Evolutionary conservation across 2,888 invertebrate species (phyloP), one percentile per base, ranked within the genome.

Genomic region (Xiphydria camelus): DNA sequence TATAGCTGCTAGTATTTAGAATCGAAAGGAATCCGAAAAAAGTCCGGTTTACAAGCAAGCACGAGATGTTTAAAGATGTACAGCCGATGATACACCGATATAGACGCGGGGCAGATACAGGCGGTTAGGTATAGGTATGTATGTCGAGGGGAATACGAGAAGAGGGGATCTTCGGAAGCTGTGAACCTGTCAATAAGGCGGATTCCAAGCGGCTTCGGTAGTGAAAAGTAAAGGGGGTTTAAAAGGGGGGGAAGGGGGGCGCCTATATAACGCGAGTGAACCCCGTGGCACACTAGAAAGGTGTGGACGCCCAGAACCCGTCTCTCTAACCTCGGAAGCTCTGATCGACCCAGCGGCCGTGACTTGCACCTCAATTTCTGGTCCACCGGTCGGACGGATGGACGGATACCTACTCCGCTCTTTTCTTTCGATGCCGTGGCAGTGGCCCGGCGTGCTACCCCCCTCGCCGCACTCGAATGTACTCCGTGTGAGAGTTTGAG

Each of bases 311-410:
- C 21, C n/a, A 40, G 12, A 18, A 36, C 41, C 32, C 35, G 44
- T 50, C 51, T 49, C 51, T 53, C 47, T 51, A 52, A 56, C 55
- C 59, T 65, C 59, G 47, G 62, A 66, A 65, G 64, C 62, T 53
- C 53, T 26, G 42, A 51, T 47, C 38, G 47, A 47, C 49, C 55
- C 43, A 35, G 25, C 38, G 54, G 55, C n/a, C 66, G 61, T 69
- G 69, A 69, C 69, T 68, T 68, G 69, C 68, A 61, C 50, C 61
- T 63, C 59, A 57, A 63, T 61, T 63, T 60, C 62, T 55, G 55
- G 55, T 53, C 47, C 54, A 53, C 45, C 53, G 46, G 15, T 17
- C 33, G 32, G 46, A 47, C 49, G n/a, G n/a, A n/a, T n/a, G 55
- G 52, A 55, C 59, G 51, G 45, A 53, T 49, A 41, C 42, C 40